phyloP scores from a whole-genome alignment of 2,888 invertebrate genomes.

The Rhamnusium bicolor region DNA sequence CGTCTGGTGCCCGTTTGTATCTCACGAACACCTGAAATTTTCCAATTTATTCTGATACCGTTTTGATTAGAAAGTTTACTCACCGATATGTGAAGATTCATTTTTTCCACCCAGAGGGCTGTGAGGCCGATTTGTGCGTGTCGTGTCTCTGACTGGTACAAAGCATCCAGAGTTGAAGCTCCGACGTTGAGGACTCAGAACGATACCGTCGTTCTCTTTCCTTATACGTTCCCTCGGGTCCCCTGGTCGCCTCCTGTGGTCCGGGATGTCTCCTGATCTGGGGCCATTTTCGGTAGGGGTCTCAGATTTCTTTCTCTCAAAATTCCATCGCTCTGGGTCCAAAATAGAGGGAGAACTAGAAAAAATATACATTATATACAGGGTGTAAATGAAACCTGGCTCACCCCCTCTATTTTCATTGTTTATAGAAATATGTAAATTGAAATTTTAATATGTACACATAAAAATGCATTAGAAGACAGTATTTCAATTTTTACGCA shows the following conservation, averaged over 20 bases:
- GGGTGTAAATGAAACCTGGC: too few relatives aligned
- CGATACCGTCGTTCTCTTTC: conserved; percentile 88
- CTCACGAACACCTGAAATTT: conserved; percentile 54
- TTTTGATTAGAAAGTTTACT: not conserved
- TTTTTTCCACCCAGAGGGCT: conserved; percentile 60
- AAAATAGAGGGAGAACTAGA: conserved; percentile 56
- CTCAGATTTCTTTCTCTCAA: conserved; percentile 75
- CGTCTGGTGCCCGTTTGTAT: conserved; percentile 72
- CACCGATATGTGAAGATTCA: conserved; percentile 49
- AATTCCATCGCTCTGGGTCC: conserved; percentile 69
- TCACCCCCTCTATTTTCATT: too few relatives aligned
- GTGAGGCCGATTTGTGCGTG: conserved; percentile 56
- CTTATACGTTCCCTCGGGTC: conserved; percentile 85
- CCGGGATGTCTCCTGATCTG: conserved; percentile 31
- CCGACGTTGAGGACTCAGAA: conserved; percentile 88
- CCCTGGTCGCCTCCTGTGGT: conserved; percentile 72
- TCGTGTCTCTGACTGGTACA: conserved; percentile 73
- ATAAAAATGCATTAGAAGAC: too few relatives aligned
- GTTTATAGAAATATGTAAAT: too few relatives aligned
- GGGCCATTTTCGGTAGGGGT: conserved; percentile 77
- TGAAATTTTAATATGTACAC: too few relatives aligned
- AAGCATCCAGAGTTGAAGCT: conserved; percentile 92
- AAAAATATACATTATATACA: conserved; percentile 6
- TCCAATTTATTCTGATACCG: not conserved
- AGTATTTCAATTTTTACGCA: too few relatives aligned